Evolutionary conservation across 2,113 vertebrate genomes (phyloP).

Genomic region (Caracal caracal): DNA sequence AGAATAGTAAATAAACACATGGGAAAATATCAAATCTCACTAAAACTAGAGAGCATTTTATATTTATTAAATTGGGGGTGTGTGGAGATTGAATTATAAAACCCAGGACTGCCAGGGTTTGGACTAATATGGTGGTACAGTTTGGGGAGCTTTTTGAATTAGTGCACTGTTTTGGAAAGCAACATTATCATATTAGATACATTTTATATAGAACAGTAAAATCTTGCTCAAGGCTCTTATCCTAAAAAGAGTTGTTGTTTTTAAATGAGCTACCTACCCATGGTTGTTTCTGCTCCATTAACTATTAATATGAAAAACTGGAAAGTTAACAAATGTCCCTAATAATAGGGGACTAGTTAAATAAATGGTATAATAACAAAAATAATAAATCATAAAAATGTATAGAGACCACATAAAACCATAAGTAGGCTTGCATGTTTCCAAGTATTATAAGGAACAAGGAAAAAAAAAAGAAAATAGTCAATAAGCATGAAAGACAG

Average conservation of each 20-base stretch:
- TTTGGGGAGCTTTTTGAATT: conserved; percentile 10
- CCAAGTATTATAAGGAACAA: background rate
- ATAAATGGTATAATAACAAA: background rate
- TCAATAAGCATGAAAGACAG: background rate
- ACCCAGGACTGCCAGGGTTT: background rate
- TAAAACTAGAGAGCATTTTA: conserved; percentile 5
- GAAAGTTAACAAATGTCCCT: background rate
- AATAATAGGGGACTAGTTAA: background rate
- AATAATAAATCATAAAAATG: background rate
- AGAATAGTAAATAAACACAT: background rate
- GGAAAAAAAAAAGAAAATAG: background rate
- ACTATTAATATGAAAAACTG: background rate
- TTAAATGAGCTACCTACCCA: background rate
- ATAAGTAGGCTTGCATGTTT: background rate
- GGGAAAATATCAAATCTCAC: background rate
- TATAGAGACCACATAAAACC: background rate
- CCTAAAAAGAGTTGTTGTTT: background rate
- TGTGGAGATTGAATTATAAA: conserved; percentile 10
- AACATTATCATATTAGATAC: background rate
- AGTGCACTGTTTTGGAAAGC: background rate
- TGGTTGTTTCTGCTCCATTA: background rate
- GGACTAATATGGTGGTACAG: background rate
- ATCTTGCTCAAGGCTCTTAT: background rate
- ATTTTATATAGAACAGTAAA: background rate
- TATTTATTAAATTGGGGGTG: background rate